Percentiles rank a stretch among this genome's conserved stretches.
Conservation (phyloP, 1,140 invertebrate genomes). For the Dendroctonus ponderosae region DNA sequence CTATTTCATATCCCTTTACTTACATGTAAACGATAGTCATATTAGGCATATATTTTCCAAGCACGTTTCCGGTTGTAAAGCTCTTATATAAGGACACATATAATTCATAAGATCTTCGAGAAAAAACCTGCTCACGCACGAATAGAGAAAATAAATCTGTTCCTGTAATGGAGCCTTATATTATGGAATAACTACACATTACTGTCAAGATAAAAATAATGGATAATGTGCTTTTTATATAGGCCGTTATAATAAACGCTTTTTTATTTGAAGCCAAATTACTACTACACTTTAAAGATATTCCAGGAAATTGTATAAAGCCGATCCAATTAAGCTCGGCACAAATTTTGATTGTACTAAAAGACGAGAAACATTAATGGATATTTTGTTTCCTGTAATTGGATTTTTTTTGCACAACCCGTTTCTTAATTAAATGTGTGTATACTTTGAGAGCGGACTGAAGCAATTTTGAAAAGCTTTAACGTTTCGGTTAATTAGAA, state of each 20-base stretch:
- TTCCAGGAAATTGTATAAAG: too few species aligned
- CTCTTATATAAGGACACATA: conserved; percentile 2
- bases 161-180: not conserved
- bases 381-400: conserved; percentile 3
- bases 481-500: conserved; percentile 14
- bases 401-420: not conserved
- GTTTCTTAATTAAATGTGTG: conserved; percentile 10
- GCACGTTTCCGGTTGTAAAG: not conserved
- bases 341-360: not conserved
- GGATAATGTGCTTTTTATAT: too few species aligned
- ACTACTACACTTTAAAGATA: too few species aligned
- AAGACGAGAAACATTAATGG: conserved; percentile 2
- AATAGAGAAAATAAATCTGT: not conserved
- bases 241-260: too few species aligned
- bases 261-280: too few species aligned
- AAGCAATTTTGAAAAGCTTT: not conserved
- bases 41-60: not conserved
- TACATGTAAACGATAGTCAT: not conserved
- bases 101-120: not conserved
- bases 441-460: not conserved
- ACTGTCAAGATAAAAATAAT: too few species aligned
- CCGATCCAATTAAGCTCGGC: too few species aligned
- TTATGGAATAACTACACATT: too few species aligned
- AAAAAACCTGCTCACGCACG: not conserved
- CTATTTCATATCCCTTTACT: not conserved